phyloP scores from a whole-genome alignment of 30 jellyfish, hydroid and myxozoan genomes.

The Catostylus mosaicus region DNA sequence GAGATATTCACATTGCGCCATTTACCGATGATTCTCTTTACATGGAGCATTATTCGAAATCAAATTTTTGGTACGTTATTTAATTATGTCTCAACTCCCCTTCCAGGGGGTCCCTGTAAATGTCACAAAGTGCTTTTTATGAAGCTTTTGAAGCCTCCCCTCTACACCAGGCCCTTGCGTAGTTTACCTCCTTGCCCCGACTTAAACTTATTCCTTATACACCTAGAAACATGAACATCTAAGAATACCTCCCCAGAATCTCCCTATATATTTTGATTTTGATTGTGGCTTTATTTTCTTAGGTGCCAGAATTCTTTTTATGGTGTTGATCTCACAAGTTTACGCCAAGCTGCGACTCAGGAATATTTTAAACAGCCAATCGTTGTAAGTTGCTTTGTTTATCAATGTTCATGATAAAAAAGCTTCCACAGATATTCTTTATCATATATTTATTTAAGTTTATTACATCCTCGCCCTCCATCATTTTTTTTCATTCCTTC shows the following conservation, averaged over 20 bases:
- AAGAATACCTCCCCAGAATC: too few relatives aligned
- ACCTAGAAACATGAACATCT: too few relatives aligned
- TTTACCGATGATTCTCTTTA: slow-evolving; percentile 96
- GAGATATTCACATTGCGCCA: slow-evolving; percentile 94
- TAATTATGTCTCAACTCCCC: too few relatives aligned
- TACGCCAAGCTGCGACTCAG: slow-evolving; percentile 92
- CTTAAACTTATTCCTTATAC: too few relatives aligned
- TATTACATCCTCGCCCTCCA: background rate
- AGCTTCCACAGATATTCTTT: too few relatives aligned
- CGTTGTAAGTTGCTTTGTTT: slow-evolving; percentile 67
- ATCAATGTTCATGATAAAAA: too few relatives aligned
- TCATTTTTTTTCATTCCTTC: background rate
- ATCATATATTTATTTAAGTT: too few relatives aligned
- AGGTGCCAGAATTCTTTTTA: slow-evolving; percentile 97
- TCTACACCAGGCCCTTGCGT: too few relatives aligned
- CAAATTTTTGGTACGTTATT: slow-evolving; percentile 96
- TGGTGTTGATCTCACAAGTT: slow-evolving; percentile 93
- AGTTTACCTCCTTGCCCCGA: too few relatives aligned
- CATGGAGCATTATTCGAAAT: slow-evolving; percentile 90
- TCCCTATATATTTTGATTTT: background rate
- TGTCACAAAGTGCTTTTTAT: too few relatives aligned
- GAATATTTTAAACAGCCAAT: slow-evolving; percentile 97
- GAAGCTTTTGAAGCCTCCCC: too few relatives aligned
- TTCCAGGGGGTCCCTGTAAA: too few relatives aligned
- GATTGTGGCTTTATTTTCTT: background rate